Percentiles rank a stretch among this genome's conserved stretches.
Conservation (phyloP, 1,140 invertebrate species). For the Gonatopus flavifemur region DNA sequence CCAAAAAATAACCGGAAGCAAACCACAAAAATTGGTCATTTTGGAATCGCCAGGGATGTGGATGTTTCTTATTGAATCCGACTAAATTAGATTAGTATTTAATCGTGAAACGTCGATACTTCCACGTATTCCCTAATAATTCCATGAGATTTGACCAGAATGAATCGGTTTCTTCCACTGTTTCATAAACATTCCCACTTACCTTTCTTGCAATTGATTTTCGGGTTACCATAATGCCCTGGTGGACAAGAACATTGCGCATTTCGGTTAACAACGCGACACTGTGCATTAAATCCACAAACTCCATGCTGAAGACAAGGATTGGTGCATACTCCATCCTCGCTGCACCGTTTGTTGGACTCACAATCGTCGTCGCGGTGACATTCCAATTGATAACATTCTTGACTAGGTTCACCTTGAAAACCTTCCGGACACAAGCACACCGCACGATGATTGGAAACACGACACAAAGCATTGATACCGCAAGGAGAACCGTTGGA, state of each 20-base stretch:
- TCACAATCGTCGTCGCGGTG: conserved; percentile 76
- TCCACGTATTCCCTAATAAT: no score
- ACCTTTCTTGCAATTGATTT: conserved; percentile 73
- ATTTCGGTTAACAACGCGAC: conserved; percentile 73
- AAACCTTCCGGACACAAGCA: conserved; percentile 84
- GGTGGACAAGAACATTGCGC: conserved; percentile 84
- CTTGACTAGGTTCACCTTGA: conserved; percentile 74
- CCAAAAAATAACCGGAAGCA: no score
- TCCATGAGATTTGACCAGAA: no score
- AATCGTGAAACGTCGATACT: no score
- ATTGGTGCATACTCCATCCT: conserved; percentile 76
- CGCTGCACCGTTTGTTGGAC: conserved; percentile 72
- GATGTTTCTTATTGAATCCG: no score
- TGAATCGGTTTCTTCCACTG: no score
- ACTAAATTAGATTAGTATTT: no score
- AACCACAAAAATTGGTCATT: no score
- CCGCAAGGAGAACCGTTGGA: conserved; percentile 68
- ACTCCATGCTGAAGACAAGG: conserved; percentile 75
- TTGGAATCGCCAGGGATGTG: no score
- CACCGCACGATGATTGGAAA: conserved; percentile 76
- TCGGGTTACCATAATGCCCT: conserved; percentile 81
- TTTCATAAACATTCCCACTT: conserved; percentile 11
- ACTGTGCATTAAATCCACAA: conserved; percentile 85
- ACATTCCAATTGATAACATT: conserved; percentile 78
- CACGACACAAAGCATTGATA: conserved; percentile 73